Percentiles rank a stretch among this genome's conserved stretches.
These are phyloP conservation scores for Chrysoperla carnea DNA, from an alignment of 1,140 invertebrate genomes.

Conservation along the genomic window DNA sequence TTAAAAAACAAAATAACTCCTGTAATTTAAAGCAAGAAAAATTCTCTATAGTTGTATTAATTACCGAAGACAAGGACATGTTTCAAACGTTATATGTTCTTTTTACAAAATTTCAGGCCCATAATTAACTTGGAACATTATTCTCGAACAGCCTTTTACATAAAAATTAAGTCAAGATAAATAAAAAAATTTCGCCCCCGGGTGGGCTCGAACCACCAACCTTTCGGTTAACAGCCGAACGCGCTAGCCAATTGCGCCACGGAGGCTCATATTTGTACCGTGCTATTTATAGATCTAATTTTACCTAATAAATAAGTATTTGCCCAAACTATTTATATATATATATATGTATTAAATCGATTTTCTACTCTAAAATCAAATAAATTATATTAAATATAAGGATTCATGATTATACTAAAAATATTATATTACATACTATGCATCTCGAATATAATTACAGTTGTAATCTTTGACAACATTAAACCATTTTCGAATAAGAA, in stretches of 20 bases:
- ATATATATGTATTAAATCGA: slow-evolving; percentile 21
- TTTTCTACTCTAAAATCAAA: slow-evolving; percentile 6
- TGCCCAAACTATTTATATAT: slow-evolving; percentile 27
- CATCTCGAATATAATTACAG: slow-evolving; percentile 10
- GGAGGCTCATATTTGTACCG: slow-evolving; percentile 7
- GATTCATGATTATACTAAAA: too few species aligned
- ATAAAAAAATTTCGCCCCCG: neutral
- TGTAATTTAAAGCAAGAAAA: too few species aligned
- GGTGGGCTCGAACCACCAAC: too few species aligned
- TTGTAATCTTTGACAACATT: slow-evolving; percentile 14
- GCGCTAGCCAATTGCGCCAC: neutral
- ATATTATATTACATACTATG: too few species aligned
- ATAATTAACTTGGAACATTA: slow-evolving; percentile 10
- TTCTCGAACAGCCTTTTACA: slow-evolving; percentile 12
- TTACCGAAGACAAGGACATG: too few species aligned
- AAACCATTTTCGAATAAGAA: slow-evolving; percentile 17
- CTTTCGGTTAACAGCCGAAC: too few species aligned
- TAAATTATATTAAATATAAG: too few species aligned
- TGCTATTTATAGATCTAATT: neutral
- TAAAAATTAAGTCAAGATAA: neutral
- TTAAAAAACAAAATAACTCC: too few species aligned
- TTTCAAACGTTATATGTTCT: slow-evolving; percentile 17
- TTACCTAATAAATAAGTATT: slow-evolving; percentile 21
- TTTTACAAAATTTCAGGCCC: slow-evolving; percentile 9
- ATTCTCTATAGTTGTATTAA: too few species aligned